A percentile compares a stretch with the other conserved stretches of the same genome.
Conservation (phyloP, 2,113 vertebrate species). For the Micromys minutus region DNA sequence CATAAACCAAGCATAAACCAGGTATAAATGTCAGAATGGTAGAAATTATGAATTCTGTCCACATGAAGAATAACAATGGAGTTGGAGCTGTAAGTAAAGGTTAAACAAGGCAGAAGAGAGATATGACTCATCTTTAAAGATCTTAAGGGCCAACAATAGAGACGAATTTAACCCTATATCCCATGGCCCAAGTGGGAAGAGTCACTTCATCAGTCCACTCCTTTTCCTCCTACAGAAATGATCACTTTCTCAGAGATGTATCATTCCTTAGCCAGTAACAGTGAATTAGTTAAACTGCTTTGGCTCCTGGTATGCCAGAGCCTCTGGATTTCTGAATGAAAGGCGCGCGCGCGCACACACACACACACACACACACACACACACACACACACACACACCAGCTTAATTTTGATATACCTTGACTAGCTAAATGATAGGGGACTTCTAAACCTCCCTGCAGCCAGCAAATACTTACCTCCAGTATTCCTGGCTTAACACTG, state of each 20-base stretch:
- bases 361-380: no score
- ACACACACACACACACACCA: no score
- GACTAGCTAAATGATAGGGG: no score
- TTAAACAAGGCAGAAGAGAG: constrained; percentile 17
- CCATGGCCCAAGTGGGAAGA: background rate
- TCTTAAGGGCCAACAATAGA: background rate
- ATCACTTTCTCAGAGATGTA: background rate
- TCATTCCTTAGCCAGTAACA: background rate
- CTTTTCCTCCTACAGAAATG: background rate
- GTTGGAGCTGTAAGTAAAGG: background rate
- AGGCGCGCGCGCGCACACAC: no score
- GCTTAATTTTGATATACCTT: no score
- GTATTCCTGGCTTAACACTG: no score
- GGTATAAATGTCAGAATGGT: background rate
- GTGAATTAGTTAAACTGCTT: no score
- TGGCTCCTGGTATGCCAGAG: no score
- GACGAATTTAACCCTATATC: background rate
- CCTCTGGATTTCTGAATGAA: no score
- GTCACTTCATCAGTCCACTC: background rate
- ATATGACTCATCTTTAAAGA: background rate
- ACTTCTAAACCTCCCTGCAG: no score
- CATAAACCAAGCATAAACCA: no score
- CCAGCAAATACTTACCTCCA: no score
- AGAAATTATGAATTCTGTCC: background rate
- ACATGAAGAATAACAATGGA: background rate